Conservation (phyloP, 2,113 vertebrate species). For the Potamarius usumacintae region DNA sequence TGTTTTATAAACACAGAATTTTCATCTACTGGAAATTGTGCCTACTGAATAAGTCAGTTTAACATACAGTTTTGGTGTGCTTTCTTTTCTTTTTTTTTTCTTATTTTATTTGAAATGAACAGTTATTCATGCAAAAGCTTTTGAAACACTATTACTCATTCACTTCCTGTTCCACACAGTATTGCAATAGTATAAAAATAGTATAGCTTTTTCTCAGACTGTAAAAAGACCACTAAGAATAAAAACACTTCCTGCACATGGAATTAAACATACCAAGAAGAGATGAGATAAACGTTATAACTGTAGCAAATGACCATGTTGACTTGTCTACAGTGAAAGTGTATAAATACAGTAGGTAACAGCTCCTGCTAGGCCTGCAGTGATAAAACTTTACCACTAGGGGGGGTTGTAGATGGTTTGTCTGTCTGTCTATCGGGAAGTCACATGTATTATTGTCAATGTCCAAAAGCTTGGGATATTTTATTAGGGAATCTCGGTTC, state of each 20-base stretch:
- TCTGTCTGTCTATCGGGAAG: not conserved
- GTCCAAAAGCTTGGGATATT: not conserved
- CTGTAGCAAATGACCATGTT: not conserved
- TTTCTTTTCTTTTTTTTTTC: no score
- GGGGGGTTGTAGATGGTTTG: not conserved
- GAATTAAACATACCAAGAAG: not conserved
- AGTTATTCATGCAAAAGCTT: not conserved
- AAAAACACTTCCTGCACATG: not conserved
- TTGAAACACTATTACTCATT: not conserved
- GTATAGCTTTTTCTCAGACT: not conserved
- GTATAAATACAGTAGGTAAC: not conserved
- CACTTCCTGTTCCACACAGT: not conserved
- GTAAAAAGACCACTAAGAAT: not conserved
- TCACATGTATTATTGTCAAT: not conserved
- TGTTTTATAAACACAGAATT: not conserved
- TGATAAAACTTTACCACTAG: conserved; percentile 22
- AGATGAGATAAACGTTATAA: not conserved
- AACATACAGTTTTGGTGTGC: not conserved
- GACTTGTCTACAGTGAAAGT: not conserved
- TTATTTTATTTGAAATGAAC: not conserved
- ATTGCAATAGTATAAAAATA: not conserved
- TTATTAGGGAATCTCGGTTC: not conserved
- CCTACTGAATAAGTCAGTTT: not conserved
- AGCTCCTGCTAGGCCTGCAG: not conserved
- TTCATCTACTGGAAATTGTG: not conserved